phyloP scores from a whole-genome alignment of 1,140 invertebrate species.

The Euborellia annulipes region DNA sequence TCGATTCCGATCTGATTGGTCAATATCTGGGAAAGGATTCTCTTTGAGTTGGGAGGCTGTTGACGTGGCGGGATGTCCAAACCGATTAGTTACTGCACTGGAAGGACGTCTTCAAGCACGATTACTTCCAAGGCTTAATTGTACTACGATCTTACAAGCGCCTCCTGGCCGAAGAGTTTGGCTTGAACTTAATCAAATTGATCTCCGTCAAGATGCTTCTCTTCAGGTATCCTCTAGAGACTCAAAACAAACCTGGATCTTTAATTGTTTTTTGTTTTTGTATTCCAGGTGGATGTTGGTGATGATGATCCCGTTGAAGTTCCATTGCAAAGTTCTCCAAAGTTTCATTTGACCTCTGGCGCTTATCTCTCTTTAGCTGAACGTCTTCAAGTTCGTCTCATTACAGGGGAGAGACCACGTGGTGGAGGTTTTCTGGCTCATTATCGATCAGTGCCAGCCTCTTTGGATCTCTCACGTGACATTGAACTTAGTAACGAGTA shows the following conservation, averaged over 20 bases:
- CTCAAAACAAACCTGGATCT: constrained; percentile 1
- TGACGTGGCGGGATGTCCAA: constrained; percentile 45
- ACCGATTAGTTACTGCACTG: constrained; percentile 41
- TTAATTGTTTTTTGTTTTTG: neutral
- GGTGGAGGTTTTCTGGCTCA: constrained; percentile 40
- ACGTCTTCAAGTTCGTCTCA: constrained; percentile 34
- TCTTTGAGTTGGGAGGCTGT: constrained; percentile 45
- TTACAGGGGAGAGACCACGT: constrained; percentile 35
- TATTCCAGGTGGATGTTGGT: constrained; percentile 37
- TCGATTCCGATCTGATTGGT: constrained; percentile 54
- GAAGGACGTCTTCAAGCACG: constrained; percentile 30
- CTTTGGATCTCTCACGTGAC: too few relatives aligned
- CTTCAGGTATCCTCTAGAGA: neutral
- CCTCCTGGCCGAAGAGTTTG: constrained; percentile 42
- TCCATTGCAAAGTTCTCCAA: too few relatives aligned
- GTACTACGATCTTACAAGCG: constrained; percentile 44
- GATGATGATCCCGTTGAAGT: constrained; percentile 12
- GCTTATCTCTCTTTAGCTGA: constrained; percentile 42
- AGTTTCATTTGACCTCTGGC: constrained; percentile 33
- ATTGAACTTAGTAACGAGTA: constrained; percentile 19
- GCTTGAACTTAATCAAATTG: constrained; percentile 42
- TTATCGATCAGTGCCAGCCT: constrained; percentile 31
- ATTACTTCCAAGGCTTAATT: constrained; percentile 41
- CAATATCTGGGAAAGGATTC: constrained; percentile 45
- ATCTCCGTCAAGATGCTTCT: constrained; percentile 25